Evolutionary conservation across 2,888 invertebrate species (phyloP).

Genomic region (Ophonus ardosiacus): DNA sequence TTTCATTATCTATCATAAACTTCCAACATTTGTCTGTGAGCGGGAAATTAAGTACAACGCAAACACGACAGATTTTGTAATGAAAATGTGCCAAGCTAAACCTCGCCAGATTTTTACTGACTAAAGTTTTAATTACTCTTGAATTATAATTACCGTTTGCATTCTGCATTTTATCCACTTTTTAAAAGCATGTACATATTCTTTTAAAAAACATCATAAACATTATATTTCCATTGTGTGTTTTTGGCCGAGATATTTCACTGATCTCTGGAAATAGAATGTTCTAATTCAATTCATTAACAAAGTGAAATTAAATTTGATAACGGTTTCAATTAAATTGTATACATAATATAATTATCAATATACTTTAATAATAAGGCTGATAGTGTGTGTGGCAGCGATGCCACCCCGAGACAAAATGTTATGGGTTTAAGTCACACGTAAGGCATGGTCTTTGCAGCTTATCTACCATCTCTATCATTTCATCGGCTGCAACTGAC

Average conservation of each 20-base stretch:
- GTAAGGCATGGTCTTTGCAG: too few relatives aligned
- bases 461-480: too few relatives aligned
- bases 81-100: constrained; percentile 47
- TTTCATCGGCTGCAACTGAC: too few relatives aligned
- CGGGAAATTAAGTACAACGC: constrained; percentile 41
- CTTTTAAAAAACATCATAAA: neutral
- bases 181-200: neutral
- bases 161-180: neutral
- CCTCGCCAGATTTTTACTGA: constrained; percentile 23
- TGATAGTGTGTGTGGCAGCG: too few relatives aligned
- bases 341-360: too few relatives aligned
- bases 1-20: constrained; percentile 58
- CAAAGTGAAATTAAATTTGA: too few relatives aligned
- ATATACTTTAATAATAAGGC: too few relatives aligned
- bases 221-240: neutral
- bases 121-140: constrained; percentile 41
- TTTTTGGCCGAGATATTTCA: neutral
- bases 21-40: constrained; percentile 51
- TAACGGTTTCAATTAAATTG: too few relatives aligned
- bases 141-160: constrained; percentile 18
- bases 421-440: too few relatives aligned
- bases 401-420: too few relatives aligned
- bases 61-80: constrained; percentile 54
- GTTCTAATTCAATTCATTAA: too few relatives aligned
- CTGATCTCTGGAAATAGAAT: neutral